A percentile compares a stretch with the other conserved stretches of the same genome.
Conservation (phyloP, 2,888 invertebrate species). For the Panorpa germanica region DNA sequence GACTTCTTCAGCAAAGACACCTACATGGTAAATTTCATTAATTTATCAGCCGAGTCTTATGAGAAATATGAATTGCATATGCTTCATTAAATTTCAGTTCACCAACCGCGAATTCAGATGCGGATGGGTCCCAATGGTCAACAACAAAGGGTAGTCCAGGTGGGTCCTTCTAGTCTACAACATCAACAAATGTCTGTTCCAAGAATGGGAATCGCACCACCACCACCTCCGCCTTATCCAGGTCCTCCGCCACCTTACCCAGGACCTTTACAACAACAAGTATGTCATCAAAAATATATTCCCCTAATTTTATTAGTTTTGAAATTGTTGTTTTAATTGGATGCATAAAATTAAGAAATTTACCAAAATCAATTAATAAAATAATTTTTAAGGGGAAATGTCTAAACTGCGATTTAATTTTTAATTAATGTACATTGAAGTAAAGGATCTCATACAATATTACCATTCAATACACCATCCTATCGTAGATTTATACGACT, state of each 20-base stretch:
- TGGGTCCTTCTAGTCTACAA: background rate
- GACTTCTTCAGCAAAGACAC: no score
- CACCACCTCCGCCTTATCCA: constrained; percentile 54
- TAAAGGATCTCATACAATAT: no score
- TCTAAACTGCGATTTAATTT: constrained; percentile 8
- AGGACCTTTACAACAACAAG: constrained; percentile 28
- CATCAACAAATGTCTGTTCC: constrained; percentile 7
- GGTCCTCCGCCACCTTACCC: constrained; percentile 53
- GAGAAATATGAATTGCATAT: no score
- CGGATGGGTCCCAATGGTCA: constrained; percentile 7
- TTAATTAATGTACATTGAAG: constrained; percentile 10
- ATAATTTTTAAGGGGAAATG: constrained; percentile 1
- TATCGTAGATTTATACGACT: no score
- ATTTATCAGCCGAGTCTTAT: no score
- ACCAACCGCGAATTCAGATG: constrained; percentile 9
- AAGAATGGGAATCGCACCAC: constrained; percentile 25
- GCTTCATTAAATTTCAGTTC: no score
- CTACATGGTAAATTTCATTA: no score
- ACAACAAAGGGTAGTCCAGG: background rate
- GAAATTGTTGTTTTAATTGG: no score
- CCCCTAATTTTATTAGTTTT: no score
- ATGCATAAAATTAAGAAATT: constrained; percentile 23
- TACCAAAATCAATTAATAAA: background rate
- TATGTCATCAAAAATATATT: constrained; percentile 29
- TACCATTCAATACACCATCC: no score